Evolutionary conservation across 1,140 invertebrate genomes (phyloP).

Genomic region (Saxidomus purpurata): DNA sequence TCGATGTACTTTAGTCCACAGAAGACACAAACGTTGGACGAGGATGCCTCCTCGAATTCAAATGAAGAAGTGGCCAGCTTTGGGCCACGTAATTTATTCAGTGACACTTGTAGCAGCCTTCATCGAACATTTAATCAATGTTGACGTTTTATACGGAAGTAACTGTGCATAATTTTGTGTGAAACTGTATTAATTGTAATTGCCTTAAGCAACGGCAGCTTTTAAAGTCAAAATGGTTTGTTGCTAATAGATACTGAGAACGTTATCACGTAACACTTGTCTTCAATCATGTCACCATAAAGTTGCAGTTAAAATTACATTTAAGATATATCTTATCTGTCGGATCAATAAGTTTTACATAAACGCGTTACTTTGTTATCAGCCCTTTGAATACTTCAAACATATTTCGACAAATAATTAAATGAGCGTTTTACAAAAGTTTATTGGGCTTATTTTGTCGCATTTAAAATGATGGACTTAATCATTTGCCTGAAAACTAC

Average conservation of each 20-base stretch:
- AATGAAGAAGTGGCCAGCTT: background rate
- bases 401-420: background rate
- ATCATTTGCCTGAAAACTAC: background rate
- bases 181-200: background rate
- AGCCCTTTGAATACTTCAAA: background rate
- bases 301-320: too few species aligned
- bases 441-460: background rate
- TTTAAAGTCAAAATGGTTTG: background rate
- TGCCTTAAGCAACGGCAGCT: background rate
- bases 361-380: background rate
- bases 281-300: too few species aligned
- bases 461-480: background rate
- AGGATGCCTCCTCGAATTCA: background rate
- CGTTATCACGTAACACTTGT: too few species aligned
- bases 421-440: background rate
- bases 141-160: conserved; percentile 32
- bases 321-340: too few species aligned
- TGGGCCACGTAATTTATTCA: conserved; percentile 10
- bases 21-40: too few species aligned
- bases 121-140: conserved; percentile 8
- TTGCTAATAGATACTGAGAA: too few species aligned
- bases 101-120: background rate
- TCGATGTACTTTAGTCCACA: too few species aligned
- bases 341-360: too few species aligned
- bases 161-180: conserved; percentile 38